Evolutionary conservation across 2,888 invertebrate species (phyloP), one percentile per base, ranked within the genome.

Genomic region (Epiblema foenella): DNA sequence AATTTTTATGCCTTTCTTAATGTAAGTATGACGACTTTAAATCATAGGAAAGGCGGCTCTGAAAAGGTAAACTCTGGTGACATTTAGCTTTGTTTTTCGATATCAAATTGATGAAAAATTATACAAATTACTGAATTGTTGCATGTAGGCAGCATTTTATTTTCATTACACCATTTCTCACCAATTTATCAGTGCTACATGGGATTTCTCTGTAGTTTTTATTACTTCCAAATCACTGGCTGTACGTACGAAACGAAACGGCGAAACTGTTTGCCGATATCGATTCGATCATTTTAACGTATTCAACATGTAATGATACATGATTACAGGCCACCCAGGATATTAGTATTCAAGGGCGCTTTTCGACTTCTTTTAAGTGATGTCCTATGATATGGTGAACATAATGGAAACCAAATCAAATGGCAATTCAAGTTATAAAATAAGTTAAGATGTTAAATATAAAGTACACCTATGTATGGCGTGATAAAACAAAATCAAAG

Each of bases 241-340:
- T 54, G 39, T 33, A 17, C 24, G 64, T 39, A 54, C 37, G n/a
- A 64, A 64, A 64, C 39, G 64, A 64, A 64, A n/a, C 37, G 39
- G 42, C n/a, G 17, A 68, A 37, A 57, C 18, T 52, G 42, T 49
- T 69, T n/a, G 56, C 29, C 62, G 51, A 52, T 52, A 69, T 64
- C 49, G 57, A 63, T 56, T 57, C 56, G 37, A 69, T 63, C 37
- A 63, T 29, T 37, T 39, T 56, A 20, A 54, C 20, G 56, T 56
- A 58, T 52, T 58, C 64, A 64, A 42, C 58, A 49, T 56, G 42
- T 69, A 59, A 69, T 64, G 52, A 64, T 64, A 52, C 49, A 24
- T 29, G n/a, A n/a, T n/a, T 57, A n/a, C 46, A 56, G 64, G 29
- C 69, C 69, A 69, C 64, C 69, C 64, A 42, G 64, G 51, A 69